phyloP scores from a whole-genome alignment of 2,888 invertebrate genomes.

The Amphimallon solstitiale region DNA sequence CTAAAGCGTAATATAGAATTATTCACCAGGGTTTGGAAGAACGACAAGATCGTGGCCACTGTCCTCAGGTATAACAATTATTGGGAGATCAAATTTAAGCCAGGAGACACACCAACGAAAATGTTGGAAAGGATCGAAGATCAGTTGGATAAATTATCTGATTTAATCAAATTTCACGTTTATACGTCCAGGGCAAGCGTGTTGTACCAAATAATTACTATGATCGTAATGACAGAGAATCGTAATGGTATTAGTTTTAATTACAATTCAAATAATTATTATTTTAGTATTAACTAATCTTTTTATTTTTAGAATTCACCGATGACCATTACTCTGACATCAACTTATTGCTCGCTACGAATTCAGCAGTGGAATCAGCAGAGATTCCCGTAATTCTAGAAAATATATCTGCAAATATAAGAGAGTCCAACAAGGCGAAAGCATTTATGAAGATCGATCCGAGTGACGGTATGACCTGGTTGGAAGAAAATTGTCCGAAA shows the following conservation, averaged over 20 bases:
- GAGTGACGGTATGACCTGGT: constrained; percentile 68
- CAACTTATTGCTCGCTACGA: constrained; percentile 73
- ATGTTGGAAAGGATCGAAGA: constrained; percentile 60
- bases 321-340: constrained; percentile 76
- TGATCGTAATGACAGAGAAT: constrained; percentile 67
- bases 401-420: constrained; percentile 53
- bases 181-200: constrained; percentile 65
- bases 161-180: constrained; percentile 62
- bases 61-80: constrained; percentile 56
- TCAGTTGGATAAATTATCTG: constrained; percentile 48
- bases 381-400: constrained; percentile 68
- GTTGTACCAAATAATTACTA: constrained; percentile 67
- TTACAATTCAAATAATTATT: background rate
- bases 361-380: constrained; percentile 76
- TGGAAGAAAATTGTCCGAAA: constrained; percentile 65
- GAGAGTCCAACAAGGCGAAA: constrained; percentile 58
- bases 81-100: constrained; percentile 57
- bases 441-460: constrained; percentile 66
- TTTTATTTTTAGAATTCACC: constrained; percentile 67
- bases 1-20: constrained; percentile 15
- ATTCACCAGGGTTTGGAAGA: constrained; percentile 56
- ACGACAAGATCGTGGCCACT: constrained; percentile 56
- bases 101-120: constrained; percentile 51
- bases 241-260: constrained; percentile 17
- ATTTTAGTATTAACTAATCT: background rate